phyloP scores from a whole-genome alignment of 2,797 vertebrate species.

The Sebastes variabilis region DNA sequence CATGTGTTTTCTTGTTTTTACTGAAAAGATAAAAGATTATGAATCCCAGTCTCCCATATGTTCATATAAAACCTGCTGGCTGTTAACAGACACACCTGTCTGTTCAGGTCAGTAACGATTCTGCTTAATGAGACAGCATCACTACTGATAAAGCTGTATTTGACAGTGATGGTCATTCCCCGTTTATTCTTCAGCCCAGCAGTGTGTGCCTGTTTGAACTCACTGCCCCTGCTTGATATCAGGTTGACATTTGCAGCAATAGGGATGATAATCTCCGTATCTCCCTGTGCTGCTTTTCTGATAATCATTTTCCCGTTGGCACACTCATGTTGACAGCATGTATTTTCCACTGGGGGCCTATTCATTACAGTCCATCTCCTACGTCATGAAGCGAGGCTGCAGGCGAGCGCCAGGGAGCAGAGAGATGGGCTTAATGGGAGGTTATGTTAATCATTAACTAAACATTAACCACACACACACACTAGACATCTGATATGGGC shows the following conservation, averaged over 20 bases:
- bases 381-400: constrained; percentile 57
- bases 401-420: constrained; percentile 38
- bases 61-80: not conserved
- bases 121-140: not conserved
- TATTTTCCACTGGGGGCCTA: constrained; percentile 60
- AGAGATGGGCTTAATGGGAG: constrained; percentile 70
- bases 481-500: constrained; percentile 63
- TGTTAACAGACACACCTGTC: not conserved
- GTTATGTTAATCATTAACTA: constrained; percentile 76
- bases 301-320: constrained; percentile 54
- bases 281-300: constrained; percentile 2
- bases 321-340: constrained; percentile 52
- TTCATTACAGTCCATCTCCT: constrained; percentile 63
- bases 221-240: not conserved
- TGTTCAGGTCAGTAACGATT: not conserved
- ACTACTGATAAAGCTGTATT: not conserved
- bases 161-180: not conserved
- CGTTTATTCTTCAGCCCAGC: not conserved
- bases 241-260: constrained; percentile 52
- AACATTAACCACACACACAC: constrained; percentile 66
- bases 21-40: not conserved
- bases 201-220: not conserved
- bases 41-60: not conserved
- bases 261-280: constrained; percentile 21
- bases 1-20: not conserved